Percentiles rank a stretch among this genome's conserved stretches.
Conservation (phyloP, 2,888 invertebrate species). For the Melieria crassipennis region DNA sequence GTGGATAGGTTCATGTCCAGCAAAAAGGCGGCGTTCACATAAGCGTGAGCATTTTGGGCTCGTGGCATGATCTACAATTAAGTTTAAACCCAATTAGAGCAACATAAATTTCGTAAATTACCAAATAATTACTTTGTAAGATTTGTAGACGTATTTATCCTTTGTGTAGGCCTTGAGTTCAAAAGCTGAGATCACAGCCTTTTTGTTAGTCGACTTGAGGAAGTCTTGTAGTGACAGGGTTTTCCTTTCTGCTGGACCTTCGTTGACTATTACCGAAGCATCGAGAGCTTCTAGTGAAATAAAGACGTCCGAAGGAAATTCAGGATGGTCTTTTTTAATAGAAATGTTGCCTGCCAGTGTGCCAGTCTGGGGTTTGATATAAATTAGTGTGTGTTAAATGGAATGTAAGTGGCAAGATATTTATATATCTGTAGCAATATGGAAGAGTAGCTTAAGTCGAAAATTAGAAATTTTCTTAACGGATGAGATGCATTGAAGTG, state of each 20-base stretch:
- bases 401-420: background rate
- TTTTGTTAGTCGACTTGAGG: conserved; percentile 26
- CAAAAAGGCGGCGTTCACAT: conserved; percentile 78
- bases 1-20: conserved; percentile 68
- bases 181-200: conserved; percentile 39
- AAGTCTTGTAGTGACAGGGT: conserved; percentile 37
- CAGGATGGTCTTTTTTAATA: conserved; percentile 71
- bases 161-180: conserved; percentile 41
- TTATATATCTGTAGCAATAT: background rate
- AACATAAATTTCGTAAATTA: background rate
- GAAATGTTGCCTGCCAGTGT: conserved; percentile 76
- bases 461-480: too few species aligned
- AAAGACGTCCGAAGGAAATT: conserved; percentile 78
- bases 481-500: too few species aligned
- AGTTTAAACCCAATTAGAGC: background rate
- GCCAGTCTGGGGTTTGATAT: conserved; percentile 66
- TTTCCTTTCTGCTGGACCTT: conserved; percentile 53
- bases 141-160: conserved; percentile 41
- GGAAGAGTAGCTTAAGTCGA: background rate
- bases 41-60: conserved; percentile 79
- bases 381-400: background rate
- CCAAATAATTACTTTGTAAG: conserved; percentile 40
- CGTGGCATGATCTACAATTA: conserved; percentile 72
- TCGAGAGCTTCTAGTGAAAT: conserved; percentile 64
- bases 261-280: conserved; percentile 66